A percentile compares a stretch with the other conserved stretches of the same genome.
Conservation (phyloP, 1,140 invertebrate species). For the Diploscapter pachys region DNA sequence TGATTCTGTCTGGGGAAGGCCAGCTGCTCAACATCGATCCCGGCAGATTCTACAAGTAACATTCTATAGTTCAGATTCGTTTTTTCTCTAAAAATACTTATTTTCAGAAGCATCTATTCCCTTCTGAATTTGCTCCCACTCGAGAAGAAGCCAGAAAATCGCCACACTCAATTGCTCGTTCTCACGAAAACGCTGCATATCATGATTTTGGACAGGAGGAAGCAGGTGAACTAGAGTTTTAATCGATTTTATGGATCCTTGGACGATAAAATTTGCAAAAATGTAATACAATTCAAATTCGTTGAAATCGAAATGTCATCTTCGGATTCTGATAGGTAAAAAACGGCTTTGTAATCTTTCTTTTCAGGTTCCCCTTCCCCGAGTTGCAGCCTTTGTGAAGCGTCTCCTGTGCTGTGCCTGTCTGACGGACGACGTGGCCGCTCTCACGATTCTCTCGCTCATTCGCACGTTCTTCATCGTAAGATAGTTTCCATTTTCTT, state of each 20-base stretch:
- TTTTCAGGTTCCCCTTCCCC: conserved; percentile 66
- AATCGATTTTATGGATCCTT: too few species aligned
- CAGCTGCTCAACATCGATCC: conserved; percentile 83
- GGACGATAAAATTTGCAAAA: too few species aligned
- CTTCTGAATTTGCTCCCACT: neutral
- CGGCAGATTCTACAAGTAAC: conserved; percentile 73
- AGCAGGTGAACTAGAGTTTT: conserved; percentile 60
- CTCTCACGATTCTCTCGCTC: conserved; percentile 69
- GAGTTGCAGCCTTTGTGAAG: conserved; percentile 79
- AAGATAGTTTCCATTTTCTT: neutral
- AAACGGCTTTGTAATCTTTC: neutral
- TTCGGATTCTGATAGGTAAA: neutral
- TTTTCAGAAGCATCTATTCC: neutral
- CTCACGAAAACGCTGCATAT: conserved; percentile 69
- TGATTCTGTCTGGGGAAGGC: conserved; percentile 81
- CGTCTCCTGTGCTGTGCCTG: conserved; percentile 70
- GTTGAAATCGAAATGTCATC: too few species aligned
- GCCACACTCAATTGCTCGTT: conserved; percentile 67
- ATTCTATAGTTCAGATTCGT: conserved; percentile 71
- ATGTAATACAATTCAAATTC: too few species aligned
- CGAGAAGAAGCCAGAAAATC: conserved; percentile 60
- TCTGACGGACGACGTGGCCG: conserved; percentile 71
- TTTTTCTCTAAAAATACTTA: conserved; percentile 59
- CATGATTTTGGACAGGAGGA: conserved; percentile 70
- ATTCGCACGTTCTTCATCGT: conserved; percentile 71